Evolutionary conservation across 2,797 vertebrate genomes (phyloP).

Genomic region (Anguilla anguilla): DNA sequence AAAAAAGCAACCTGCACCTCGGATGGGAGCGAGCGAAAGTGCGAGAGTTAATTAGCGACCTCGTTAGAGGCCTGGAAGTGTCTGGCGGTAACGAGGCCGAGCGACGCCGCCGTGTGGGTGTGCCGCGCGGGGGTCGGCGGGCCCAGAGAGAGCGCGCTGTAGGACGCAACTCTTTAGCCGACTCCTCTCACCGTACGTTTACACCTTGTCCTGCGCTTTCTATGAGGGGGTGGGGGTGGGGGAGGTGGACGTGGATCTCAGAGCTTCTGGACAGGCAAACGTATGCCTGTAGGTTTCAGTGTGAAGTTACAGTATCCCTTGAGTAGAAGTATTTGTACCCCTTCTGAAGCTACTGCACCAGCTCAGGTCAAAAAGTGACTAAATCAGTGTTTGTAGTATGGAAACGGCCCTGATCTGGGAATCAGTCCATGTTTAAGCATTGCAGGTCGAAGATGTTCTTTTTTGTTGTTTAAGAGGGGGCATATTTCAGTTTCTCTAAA

Average conservation of each 20-base stretch:
- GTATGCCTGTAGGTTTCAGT: background rate
- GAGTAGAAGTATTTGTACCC: background rate
- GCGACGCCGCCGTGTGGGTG: conserved; percentile 26
- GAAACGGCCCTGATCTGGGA: background rate
- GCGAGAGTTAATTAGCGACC: conserved; percentile 83
- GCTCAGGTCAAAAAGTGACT: background rate
- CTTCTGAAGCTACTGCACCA: background rate
- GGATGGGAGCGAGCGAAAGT: conserved; percentile 71
- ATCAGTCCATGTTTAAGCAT: too few species aligned
- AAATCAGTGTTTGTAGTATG: background rate
- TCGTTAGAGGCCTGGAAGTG: conserved; percentile 80
- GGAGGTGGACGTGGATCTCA: background rate
- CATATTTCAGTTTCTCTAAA: too few species aligned
- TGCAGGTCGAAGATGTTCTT: too few species aligned
- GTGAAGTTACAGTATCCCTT: background rate
- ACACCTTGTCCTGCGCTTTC: background rate
- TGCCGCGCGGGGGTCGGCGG: background rate
- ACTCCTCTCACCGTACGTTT: background rate
- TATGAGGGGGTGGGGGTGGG: background rate
- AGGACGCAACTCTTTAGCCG: background rate
- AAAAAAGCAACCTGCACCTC: conserved; percentile 76
- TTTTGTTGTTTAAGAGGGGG: too few species aligned
- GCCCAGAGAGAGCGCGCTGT: background rate
- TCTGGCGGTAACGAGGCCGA: conserved; percentile 59
- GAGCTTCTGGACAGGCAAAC: background rate